Conservation (phyloP, 2,797 vertebrate genomes). For the Mormyrus hasselquistii region DNA sequence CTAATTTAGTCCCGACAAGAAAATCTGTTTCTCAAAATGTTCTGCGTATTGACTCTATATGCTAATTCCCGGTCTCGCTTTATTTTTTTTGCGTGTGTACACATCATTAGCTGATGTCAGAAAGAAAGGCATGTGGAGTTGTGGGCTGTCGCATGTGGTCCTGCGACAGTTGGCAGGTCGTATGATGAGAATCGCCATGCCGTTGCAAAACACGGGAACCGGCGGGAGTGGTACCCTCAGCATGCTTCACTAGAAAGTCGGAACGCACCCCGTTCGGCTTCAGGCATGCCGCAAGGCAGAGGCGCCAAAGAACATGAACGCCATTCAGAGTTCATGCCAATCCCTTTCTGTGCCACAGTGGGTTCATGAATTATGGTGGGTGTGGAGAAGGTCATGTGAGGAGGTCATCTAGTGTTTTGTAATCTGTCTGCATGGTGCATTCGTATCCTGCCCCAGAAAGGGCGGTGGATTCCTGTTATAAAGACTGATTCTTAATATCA, state of each 20-base stretch:
- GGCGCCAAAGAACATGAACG: neutral
- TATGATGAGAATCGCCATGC: neutral
- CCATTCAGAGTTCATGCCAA: neutral
- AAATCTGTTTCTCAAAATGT: neutral
- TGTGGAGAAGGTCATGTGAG: conserved; percentile 35
- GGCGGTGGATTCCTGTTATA: conserved; percentile 24
- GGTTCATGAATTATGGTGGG: neutral
- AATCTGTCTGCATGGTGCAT: conserved; percentile 13
- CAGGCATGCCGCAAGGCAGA: neutral
- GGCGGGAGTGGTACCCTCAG: neutral
- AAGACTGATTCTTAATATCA: conserved; percentile 17
- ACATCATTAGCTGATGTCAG: neutral
- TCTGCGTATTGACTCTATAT: neutral
- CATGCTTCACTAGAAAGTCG: neutral
- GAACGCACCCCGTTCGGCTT: neutral
- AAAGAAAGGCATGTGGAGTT: neutral
- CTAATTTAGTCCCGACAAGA: neutral
- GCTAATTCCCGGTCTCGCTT: neutral
- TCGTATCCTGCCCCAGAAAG: neutral
- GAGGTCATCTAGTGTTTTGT: conserved; percentile 23
- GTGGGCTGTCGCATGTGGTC: neutral
- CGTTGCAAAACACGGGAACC: neutral
- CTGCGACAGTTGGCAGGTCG: neutral
- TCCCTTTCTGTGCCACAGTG: neutral
- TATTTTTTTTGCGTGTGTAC: neutral